Base-by-base conservation (phyloP, 1,140 invertebrate species). In the Drosophila leontia region DNA sequence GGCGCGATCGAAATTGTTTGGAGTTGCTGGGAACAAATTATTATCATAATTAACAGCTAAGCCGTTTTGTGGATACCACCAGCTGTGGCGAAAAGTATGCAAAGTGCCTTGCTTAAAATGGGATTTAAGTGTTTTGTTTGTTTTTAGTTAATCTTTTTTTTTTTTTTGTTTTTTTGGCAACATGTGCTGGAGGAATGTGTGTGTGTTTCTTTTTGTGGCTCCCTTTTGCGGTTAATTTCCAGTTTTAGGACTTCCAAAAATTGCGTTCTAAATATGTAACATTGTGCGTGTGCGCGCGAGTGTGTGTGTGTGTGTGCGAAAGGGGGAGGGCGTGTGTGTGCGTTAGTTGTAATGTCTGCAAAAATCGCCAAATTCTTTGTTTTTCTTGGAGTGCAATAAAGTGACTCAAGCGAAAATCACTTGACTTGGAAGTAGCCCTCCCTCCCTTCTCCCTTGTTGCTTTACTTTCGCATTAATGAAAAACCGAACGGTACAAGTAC, bases 1-100 rank as follows among this genome's bases (percentile, higher is more conserved):
- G 63, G 39, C 67, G 67, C 67, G 67, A 70, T 70, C 67, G 48
- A 53, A 56, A 34, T 69, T 55, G 67, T 39, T 68, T 55, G 67
- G 50, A 68, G 65, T 45, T 47, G n/a, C 32, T 61, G 17, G 23
- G 26, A 70, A 37, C 19, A 9, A 63, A 55, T 26, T 53, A n/a
- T 26, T 56, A 39, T 56, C 35, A n/a, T n/a, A 56, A 56, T n/a
- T n/a, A 39, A 12, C 35, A 37, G 53, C 19, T 7, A 39, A 39
- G 53, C 26, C 17, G 34, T 13, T 39, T 39, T 64, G 41, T n/a
- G 60, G 64, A 68, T 39, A 68, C 60, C 61, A 48, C 45, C 45
- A 69, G 61, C 47, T 51, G 37, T 44, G 48, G 19, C 61, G 3
- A 69, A 67, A 67, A 68, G 64, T 68, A 68, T 48, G 65, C 37